Conservation (phyloP, 2,888 invertebrate genomes). For the Oconnorella tubifera region DNA sequence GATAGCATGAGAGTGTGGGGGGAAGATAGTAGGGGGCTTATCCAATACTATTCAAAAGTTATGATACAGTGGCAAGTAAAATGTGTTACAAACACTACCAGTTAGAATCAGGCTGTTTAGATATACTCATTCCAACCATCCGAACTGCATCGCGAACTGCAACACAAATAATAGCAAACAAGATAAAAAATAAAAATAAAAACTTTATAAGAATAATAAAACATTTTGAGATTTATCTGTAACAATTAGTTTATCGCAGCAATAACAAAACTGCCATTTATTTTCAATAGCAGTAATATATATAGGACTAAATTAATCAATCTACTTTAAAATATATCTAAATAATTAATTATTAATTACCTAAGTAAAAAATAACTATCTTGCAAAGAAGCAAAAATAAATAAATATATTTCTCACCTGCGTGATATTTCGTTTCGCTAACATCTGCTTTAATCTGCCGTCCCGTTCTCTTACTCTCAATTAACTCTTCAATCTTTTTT, state of each 20-base stretch:
- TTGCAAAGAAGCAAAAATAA: no score
- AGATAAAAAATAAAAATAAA: not conserved
- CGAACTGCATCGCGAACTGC: constrained; percentile 8
- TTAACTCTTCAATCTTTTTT: not conserved
- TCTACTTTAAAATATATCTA: no score
- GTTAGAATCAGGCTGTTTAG: not conserved
- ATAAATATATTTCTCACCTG: no score
- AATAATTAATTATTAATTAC: no score
- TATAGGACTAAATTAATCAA: no score
- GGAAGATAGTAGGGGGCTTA: no score
- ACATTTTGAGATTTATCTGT: not conserved
- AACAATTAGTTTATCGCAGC: not conserved
- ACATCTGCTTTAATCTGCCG: constrained; percentile 6
- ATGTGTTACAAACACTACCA: constrained; percentile 1
- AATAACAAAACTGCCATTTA: no score
- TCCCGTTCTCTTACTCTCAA: not conserved
- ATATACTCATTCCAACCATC: constrained; percentile 5
- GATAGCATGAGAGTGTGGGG: no score
- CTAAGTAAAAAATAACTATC: no score
- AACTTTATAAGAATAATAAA: not conserved
- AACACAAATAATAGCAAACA: not conserved
- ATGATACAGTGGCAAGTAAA: no score
- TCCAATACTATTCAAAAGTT: no score
- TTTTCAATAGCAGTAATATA: not conserved
- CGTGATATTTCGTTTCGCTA: constrained; percentile 9